Conservation (phyloP, 2,888 invertebrate genomes). For the Philonicus albiceps region DNA sequence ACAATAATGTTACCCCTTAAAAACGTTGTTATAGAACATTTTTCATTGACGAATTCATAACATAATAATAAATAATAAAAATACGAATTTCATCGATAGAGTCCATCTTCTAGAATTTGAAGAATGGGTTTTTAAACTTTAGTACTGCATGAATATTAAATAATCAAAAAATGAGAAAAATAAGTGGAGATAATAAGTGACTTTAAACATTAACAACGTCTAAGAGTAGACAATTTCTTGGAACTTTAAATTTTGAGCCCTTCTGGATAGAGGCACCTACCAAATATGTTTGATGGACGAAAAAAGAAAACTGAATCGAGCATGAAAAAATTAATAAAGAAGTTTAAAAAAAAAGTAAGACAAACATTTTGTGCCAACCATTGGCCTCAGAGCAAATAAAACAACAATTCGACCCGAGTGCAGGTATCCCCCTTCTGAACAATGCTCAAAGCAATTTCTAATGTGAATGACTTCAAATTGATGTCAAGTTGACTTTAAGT, state of each 20-base stretch:
- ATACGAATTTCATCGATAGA: too few species aligned
- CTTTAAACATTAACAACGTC: neutral
- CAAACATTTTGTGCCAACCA: slow-evolving; percentile 19
- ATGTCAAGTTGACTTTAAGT: slow-evolving; percentile 44
- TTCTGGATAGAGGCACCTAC: neutral
- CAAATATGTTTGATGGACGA: neutral
- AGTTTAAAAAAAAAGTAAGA: neutral
- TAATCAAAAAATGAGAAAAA: neutral
- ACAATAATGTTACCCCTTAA: too few species aligned
- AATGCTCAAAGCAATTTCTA: slow-evolving; percentile 34
- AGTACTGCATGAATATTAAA: neutral
- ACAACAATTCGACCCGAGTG: neutral
- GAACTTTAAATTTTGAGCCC: neutral
- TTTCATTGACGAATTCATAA: too few species aligned
- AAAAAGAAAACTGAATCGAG: neutral
- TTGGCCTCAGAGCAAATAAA: slow-evolving; percentile 17
- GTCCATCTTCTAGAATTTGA: neutral
- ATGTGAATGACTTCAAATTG: slow-evolving; percentile 43
- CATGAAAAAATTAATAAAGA: neutral
- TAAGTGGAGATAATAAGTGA: neutral
- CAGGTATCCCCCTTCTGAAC: neutral
- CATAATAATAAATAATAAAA: too few species aligned
- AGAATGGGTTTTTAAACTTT: neutral
- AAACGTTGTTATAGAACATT: too few species aligned
- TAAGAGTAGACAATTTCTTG: neutral